These are phyloP conservation scores for Glyphotaelius pellucidus DNA, from an alignment of 2,888 invertebrate species.

Conservation along the genomic window DNA sequence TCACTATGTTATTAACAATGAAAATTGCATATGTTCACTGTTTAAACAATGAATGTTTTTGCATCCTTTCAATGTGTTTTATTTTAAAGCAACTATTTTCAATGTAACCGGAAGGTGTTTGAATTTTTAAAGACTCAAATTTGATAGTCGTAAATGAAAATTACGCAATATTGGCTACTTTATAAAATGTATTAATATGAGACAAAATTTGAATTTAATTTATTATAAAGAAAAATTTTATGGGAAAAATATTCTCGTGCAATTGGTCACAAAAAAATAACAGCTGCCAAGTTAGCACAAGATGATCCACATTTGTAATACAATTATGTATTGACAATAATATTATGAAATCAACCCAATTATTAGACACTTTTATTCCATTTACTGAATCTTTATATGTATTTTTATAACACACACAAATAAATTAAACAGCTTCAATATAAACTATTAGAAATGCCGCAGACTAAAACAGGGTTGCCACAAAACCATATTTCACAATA, in stretches of 20 bases:
- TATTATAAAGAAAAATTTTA: background rate
- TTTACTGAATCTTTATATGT: background rate
- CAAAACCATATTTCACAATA: background rate
- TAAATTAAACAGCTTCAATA: background rate
- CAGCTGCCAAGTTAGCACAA: conserved; percentile 11
- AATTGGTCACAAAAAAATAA: background rate
- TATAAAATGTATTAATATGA: too few relatives aligned
- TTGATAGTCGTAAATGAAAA: too few relatives aligned
- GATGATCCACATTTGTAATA: background rate
- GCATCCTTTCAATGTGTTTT: background rate
- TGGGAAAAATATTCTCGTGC: background rate
- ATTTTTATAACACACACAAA: conserved; percentile 1
- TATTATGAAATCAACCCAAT: background rate
- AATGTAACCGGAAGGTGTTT: background rate
- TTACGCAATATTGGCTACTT: too few relatives aligned
- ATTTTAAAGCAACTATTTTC: background rate
- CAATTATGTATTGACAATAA: background rate
- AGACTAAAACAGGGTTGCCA: background rate
- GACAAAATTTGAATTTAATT: too few relatives aligned
- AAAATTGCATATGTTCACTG: too few relatives aligned
- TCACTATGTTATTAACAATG: too few relatives aligned
- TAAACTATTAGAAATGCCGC: conserved; percentile 16
- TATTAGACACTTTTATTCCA: background rate
- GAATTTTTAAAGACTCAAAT: too few relatives aligned
- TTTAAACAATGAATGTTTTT: too few relatives aligned